Evolutionary conservation across 2,888 invertebrate species (phyloP).

Genomic region (Leptodirus hochenwartii): DNA sequence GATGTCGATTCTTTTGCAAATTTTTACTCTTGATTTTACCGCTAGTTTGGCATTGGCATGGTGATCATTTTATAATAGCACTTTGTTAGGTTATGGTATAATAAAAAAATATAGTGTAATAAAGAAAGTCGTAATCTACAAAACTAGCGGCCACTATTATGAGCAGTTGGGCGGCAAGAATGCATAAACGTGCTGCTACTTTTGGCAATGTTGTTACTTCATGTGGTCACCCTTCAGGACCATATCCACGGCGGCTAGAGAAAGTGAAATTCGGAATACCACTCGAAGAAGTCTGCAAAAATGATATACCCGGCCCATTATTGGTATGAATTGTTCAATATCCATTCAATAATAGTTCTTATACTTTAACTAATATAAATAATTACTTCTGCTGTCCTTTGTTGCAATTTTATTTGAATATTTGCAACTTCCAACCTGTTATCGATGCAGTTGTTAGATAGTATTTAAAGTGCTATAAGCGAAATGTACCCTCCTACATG

Average conservation of each 20-base stretch:
- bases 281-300: slow-evolving; percentile 84
- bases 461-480: no score
- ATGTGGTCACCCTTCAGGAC: slow-evolving; percentile 71
- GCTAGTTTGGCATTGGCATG: slow-evolving; percentile 22
- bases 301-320: slow-evolving; percentile 84
- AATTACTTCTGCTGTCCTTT: no score
- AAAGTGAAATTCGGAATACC: slow-evolving; percentile 91
- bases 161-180: slow-evolving; percentile 85
- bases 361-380: no score
- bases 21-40: no score
- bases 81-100: not conserved
- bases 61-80: slow-evolving; percentile 14
- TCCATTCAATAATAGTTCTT: slow-evolving; percentile 16
- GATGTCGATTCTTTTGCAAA: no score
- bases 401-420: no score
- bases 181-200: slow-evolving; percentile 81
- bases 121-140: not conserved
- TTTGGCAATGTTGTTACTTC: slow-evolving; percentile 81
- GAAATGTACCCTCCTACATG: no score
- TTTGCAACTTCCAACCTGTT: no score
- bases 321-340: no score
- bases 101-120: slow-evolving; percentile 2
- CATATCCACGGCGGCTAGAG: slow-evolving; percentile 69
- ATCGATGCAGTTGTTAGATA: no score
- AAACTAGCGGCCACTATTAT: slow-evolving; percentile 28